A percentile compares a stretch with the other conserved stretches of the same genome.
Evolutionary conservation across 2,888 invertebrate species (phyloP).

Genomic region (Falcaria lacertinaria): DNA sequence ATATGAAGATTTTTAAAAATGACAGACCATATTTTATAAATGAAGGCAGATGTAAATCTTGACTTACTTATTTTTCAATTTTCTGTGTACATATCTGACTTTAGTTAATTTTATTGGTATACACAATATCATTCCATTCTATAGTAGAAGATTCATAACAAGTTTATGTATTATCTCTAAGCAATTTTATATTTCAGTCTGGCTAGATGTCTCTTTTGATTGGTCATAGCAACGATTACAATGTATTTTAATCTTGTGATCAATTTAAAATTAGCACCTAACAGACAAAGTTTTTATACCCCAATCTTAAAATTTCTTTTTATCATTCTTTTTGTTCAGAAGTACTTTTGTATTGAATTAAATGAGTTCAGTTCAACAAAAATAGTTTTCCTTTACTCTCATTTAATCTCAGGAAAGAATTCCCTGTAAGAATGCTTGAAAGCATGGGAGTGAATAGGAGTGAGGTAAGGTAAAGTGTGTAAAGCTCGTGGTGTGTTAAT

Average conservation of each 20-base stretch:
- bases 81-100: background rate
- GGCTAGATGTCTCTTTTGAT: background rate
- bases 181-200: background rate
- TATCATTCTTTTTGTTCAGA: background rate
- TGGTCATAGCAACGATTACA: too few relatives aligned
- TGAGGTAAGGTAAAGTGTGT: too few relatives aligned
- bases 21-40: too few relatives aligned
- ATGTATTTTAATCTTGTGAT: background rate
- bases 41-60: too few relatives aligned
- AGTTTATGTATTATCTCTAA: background rate
- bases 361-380: background rate
- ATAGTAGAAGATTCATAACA: background rate
- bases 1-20: too few relatives aligned
- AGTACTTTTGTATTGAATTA: constrained; percentile 18
- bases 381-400: too few relatives aligned
- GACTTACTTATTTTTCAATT: background rate
- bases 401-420: too few relatives aligned
- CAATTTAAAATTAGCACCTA: too few relatives aligned
- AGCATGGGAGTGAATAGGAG: too few relatives aligned
- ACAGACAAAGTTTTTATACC: too few relatives aligned
- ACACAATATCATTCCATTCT: background rate
- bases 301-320: background rate
- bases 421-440: too few relatives aligned
- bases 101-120: background rate
- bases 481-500: too few relatives aligned